Base-by-base conservation (phyloP, 1,140 invertebrate species). In the Pogonomyrmex californicus region DNA sequence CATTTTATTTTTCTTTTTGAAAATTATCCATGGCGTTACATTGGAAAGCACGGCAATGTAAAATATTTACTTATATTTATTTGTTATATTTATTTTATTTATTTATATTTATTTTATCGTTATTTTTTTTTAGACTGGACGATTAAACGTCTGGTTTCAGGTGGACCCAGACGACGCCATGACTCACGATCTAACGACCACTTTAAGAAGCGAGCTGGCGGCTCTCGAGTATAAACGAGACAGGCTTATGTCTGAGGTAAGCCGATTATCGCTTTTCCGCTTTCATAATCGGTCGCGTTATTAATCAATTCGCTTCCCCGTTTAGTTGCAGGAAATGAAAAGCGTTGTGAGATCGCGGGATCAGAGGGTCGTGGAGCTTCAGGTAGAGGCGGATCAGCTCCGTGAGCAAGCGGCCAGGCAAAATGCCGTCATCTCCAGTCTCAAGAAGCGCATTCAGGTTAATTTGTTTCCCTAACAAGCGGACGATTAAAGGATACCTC, bases 201-300 rank as follows among this genome's bases (percentile, higher is more conserved):
- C 97, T 0, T 94, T 98, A 66, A 96, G 97, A 86, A 98, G 97
- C 94, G 98, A 98, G 93, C 94, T 98, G 85, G 97, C 98, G 23
- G 97, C 97, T 0, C 93, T 98, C 56, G 97, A 98, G 90, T 98
- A 98, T 93, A 98, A 98, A 94, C 96, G 97, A 83, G 97, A 98
- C 92, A 96, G 97, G 71, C 95, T 98, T n/a, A 95, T 97, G 60
- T 96, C 96, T 70, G 97, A 98, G 95, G 96, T 98, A 95, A 95
- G 87, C 12, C 56, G 54, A 66, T 63, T 71, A 56, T 54, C 47
- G 41, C 6, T 49, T 70, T 23, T 23, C 10, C 54, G n/a, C 12
- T 33, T 51, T 36, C 54, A 60, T 58, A 65, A 49, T 44, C 23
- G 36, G 17, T 7, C n/a, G 51, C 7, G 49, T 12, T 70, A 76